Conservation (phyloP, 2,113 vertebrate species). For the Sapajus apella region DNA sequence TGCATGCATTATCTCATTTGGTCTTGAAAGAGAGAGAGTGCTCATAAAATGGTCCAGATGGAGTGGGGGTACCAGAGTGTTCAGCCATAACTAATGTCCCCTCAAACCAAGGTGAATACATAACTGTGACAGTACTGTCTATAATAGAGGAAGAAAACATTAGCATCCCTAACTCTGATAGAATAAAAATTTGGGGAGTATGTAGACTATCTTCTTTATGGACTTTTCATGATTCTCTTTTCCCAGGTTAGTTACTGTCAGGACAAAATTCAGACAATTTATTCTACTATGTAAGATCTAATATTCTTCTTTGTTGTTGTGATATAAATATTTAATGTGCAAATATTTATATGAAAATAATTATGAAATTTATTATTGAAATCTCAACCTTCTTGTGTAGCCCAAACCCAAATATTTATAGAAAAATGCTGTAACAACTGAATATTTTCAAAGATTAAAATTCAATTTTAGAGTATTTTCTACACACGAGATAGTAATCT, state of each 20-base stretch:
- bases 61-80: slow-evolving; percentile 23
- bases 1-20: slow-evolving; percentile 51
- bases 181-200: background rate
- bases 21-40: background rate
- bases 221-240: background rate
- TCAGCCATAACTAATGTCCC: slow-evolving; percentile 63
- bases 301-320: background rate
- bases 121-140: background rate
- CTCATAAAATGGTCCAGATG: slow-evolving; percentile 61
- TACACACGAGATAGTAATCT: background rate
- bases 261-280: background rate
- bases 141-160: background rate
- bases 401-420: background rate
- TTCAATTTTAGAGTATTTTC: background rate
- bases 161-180: background rate
- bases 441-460: background rate
- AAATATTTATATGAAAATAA: background rate
- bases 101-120: slow-evolving; percentile 18
- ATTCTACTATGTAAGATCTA: background rate
- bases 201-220: background rate
- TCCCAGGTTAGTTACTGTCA: background rate
- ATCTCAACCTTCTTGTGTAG: background rate
- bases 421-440: background rate
- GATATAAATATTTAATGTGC: background rate
- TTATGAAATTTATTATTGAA: background rate